A percentile compares a stretch with the other conserved stretches of the same genome.
Conservation (phyloP, 2,888 invertebrate genomes). For the Torymus texanus region DNA sequence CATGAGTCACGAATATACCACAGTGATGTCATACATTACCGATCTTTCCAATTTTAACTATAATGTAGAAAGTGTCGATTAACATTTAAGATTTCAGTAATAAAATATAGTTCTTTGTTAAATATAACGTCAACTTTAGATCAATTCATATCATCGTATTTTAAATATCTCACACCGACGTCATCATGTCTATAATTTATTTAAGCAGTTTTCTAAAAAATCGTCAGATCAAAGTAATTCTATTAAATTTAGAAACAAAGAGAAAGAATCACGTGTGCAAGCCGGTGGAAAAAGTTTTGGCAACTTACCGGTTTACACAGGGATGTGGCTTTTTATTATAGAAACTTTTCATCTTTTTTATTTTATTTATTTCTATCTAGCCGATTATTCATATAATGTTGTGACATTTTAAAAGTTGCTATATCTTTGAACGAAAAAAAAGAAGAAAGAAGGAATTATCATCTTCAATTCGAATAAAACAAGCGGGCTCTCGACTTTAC, state of each 20-base stretch:
- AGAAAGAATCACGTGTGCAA: not conserved
- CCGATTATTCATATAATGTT: constrained; percentile 11
- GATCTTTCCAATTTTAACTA: constrained; percentile 5
- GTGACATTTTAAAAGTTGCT: constrained; percentile 23
- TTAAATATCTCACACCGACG: no score
- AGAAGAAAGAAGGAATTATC: no score
- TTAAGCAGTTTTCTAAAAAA: not conserved
- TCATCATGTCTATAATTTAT: not conserved
- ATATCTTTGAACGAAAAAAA: no score
- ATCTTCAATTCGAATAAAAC: no score
- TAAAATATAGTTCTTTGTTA: no score
- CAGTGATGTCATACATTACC: constrained; percentile 14
- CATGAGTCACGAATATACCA: constrained; percentile 15
- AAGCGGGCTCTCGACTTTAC: no score
- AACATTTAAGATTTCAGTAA: no score
- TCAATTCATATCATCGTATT: no score
- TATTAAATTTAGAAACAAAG: constrained; percentile 30
- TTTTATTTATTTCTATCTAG: not conserved
- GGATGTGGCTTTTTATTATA: constrained; percentile 5
- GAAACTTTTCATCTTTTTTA: constrained; percentile 13
- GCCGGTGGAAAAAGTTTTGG: not conserved
- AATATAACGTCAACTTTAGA: no score
- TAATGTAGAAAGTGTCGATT: no score
- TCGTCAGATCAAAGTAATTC: not conserved
- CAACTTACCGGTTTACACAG: no score